Percentiles rank a stretch among this genome's conserved stretches.
Evolutionary conservation across 2,888 invertebrate genomes (phyloP).

Genomic region (Pollenia labialis): DNA sequence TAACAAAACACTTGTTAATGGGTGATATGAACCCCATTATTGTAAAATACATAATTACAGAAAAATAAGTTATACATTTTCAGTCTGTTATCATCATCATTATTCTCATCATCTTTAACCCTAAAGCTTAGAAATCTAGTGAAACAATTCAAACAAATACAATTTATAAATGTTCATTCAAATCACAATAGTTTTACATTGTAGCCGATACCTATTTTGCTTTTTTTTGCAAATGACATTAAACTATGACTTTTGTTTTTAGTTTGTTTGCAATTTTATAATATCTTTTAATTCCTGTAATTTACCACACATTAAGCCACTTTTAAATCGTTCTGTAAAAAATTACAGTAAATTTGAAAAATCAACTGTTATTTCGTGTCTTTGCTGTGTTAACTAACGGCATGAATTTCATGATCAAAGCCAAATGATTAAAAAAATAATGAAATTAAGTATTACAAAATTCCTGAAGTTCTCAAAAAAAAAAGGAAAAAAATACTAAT

Average conservation of each 20-base stretch:
- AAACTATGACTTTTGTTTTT: slow-evolving; percentile 54
- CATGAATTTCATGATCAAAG: slow-evolving; percentile 72
- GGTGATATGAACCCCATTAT: slow-evolving; percentile 27
- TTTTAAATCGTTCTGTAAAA: slow-evolving; percentile 1
- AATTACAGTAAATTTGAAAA: slow-evolving; percentile 28
- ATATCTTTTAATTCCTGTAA: slow-evolving; percentile 58
- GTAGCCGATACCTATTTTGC: neutral
- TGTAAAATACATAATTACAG: slow-evolving; percentile 21
- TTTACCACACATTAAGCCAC: slow-evolving; percentile 67
- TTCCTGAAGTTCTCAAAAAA: slow-evolving; percentile 36
- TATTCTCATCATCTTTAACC: slow-evolving; percentile 50
- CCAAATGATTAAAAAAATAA: slow-evolving; percentile 64
- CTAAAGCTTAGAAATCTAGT: slow-evolving; percentile 23
- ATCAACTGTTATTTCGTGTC: slow-evolving; percentile 33
- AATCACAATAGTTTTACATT: slow-evolving; percentile 2
- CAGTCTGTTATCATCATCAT: slow-evolving; percentile 17
- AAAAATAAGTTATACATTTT: slow-evolving; percentile 42
- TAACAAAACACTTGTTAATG: slow-evolving; percentile 66
- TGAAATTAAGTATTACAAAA: slow-evolving; percentile 45
- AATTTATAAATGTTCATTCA: neutral
- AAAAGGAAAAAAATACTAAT: slow-evolving; percentile 8
- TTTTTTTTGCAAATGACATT: slow-evolving; percentile 46
- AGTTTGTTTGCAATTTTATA: neutral
- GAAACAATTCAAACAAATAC: slow-evolving; percentile 2
- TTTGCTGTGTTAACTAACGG: neutral